Base-by-base conservation (phyloP, 2,797 vertebrate genomes). In the Sylvia borin region DNA sequence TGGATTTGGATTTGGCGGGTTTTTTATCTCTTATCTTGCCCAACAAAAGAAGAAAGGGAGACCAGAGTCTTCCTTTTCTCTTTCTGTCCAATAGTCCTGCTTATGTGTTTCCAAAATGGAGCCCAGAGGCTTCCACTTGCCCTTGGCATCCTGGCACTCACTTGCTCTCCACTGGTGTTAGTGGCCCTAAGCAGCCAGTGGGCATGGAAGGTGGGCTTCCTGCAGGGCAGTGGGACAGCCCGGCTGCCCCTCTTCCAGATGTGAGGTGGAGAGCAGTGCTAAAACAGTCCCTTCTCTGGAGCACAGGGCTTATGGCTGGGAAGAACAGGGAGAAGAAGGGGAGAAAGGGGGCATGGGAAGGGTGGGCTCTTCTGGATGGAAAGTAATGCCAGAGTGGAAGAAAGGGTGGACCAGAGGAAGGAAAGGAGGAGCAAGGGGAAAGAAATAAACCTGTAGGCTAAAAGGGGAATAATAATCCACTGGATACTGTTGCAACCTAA, bases 401-500 rank as follows among this genome's bases (percentile, higher is more conserved):
- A 91, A 88, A 86, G 73, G 82, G 87, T 88, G 73, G 76, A 85
- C 73, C 6, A 10, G 73, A 83, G 91, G 89, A 92, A 92, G 79
- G 87, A 90, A 94, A 91, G 82, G 85, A 94, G 91, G 60, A 91
- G 85, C 27, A 73, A 67, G 21, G 50, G 55, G 64, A 43, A 81
- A 91, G 90, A 86, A 88, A 60, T 57, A 93, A 90, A 94, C 82
- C 92, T 94, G 87, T 78, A 75, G 79, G 95, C 78, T 85, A 89
- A 91, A 88, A 77, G 76, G 48, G 70, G 65, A 88, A 78, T 90
- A 79, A 92, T 85, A 79, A 94, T 71, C 43, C 0, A 2, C 68
- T 92, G 82, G 92, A 83, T 84, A 58, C 73, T 84, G 65, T 79
- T 73, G 87, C 93, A 96, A 92, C 82, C 62, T 80, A 94, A 85